These are phyloP conservation scores for Ahaetulla prasina DNA, from an alignment of 2,113 vertebrate genomes.

Conservation along the genomic window DNA sequence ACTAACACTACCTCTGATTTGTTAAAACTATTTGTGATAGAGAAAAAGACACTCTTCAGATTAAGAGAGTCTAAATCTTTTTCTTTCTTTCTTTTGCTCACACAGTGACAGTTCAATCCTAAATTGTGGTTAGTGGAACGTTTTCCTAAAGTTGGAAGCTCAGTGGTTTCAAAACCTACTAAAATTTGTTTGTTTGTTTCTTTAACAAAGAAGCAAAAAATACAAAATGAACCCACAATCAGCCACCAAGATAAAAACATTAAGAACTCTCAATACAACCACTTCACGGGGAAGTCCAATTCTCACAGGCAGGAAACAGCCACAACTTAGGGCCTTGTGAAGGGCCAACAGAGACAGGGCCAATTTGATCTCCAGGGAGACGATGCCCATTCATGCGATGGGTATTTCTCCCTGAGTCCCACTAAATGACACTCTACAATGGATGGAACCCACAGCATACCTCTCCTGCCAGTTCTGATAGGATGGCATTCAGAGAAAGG, in stretches of 20 bases:
- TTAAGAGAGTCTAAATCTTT: not conserved
- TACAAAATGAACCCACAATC: not conserved
- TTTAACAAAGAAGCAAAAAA: not conserved
- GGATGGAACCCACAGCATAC: not conserved
- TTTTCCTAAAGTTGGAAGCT: not conserved
- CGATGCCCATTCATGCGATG: not conserved
- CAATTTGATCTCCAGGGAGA: not conserved
- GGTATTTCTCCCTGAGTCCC: not conserved
- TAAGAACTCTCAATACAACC: not conserved
- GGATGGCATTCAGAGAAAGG: not conserved
- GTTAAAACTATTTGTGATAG: not conserved
- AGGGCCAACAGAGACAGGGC: not conserved
- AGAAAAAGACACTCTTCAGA: not conserved
- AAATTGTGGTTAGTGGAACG: no score
- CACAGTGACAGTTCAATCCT: not conserved
- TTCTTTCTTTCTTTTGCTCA: not conserved
- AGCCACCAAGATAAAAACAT: not conserved
- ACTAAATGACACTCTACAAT: not conserved
- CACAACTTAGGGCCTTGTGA: not conserved
- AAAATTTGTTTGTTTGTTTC: not conserved
- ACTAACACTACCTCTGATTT: not conserved
- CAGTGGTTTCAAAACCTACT: not conserved
- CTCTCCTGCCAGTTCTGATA: not conserved
- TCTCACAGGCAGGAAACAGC: not conserved
- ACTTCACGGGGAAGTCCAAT: not conserved